phyloP scores from a whole-genome alignment of 2,888 invertebrate species.

The Yponomeuta malinellus region DNA sequence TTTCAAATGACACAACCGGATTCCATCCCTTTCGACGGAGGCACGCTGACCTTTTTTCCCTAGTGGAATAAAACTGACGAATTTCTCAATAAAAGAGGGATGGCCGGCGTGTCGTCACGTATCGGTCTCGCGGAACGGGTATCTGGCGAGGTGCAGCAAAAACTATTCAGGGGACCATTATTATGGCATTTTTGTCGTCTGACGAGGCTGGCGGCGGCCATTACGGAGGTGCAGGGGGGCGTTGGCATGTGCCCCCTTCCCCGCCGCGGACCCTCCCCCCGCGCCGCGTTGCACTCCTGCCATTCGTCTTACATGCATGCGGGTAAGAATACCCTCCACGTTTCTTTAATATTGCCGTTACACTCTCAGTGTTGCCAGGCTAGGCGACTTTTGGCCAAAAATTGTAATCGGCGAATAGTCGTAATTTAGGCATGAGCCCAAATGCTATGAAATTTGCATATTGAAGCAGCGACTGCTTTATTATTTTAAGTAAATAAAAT shows the following conservation, averaged over 20 bases:
- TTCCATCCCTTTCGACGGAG: slow-evolving; percentile 48
- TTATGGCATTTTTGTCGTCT: slow-evolving; percentile 77
- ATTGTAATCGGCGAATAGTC: too few relatives aligned
- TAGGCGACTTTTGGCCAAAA: too few relatives aligned
- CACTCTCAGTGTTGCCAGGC: too few relatives aligned
- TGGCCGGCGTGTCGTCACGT: slow-evolving; percentile 69
- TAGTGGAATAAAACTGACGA: slow-evolving; percentile 70
- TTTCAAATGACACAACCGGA: slow-evolving; percentile 76
- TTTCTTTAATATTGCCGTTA: neutral
- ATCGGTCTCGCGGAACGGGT: slow-evolving; percentile 45
- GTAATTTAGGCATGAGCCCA: too few relatives aligned
- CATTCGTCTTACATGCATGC: slow-evolving; percentile 76
- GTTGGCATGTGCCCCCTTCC: slow-evolving; percentile 32
- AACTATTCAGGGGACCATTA: slow-evolving; percentile 72
- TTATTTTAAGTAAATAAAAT: too few relatives aligned
- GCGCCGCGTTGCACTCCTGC: slow-evolving; percentile 44
- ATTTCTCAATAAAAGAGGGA: slow-evolving; percentile 76
- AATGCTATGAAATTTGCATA: too few relatives aligned
- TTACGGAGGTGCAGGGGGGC: slow-evolving; percentile 43
- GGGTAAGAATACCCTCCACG: slow-evolving; percentile 33
- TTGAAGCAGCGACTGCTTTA: too few relatives aligned
- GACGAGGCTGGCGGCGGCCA: slow-evolving; percentile 71
- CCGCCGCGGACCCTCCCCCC: slow-evolving; percentile 28
- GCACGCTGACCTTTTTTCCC: slow-evolving; percentile 54
- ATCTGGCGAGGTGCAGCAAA: slow-evolving; percentile 74